A percentile compares a stretch with the other conserved stretches of the same genome.
Evolutionary conservation across 2,797 vertebrate genomes (phyloP).

Genomic region (Onychomys arenicola): DNA sequence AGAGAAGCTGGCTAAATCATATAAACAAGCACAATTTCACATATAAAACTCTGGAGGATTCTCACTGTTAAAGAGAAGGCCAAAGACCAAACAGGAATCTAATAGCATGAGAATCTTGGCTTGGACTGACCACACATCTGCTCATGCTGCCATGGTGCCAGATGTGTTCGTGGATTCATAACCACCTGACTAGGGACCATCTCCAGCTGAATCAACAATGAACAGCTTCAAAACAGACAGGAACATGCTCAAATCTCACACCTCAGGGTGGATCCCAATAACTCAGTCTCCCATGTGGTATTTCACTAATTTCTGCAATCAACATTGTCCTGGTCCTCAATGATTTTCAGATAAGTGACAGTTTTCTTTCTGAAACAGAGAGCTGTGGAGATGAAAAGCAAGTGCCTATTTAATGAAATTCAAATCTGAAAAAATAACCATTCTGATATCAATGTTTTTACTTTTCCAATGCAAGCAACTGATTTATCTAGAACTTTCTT

Average conservation of each 20-base stretch:
- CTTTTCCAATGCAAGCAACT: background rate
- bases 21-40: conserved; percentile 63
- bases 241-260: conserved; percentile 72
- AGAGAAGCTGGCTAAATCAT: conserved; percentile 63
- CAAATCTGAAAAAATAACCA: background rate
- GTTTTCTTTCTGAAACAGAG: conserved; percentile 47
- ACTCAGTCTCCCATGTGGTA: conserved; percentile 4
- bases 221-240: conserved; percentile 71
- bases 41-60: conserved; percentile 62
- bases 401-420: background rate
- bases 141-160: conserved; percentile 58
- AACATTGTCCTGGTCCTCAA: background rate
- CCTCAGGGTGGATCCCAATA: conserved; percentile 74
- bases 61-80: conserved; percentile 64
- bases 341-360: conserved; percentile 35
- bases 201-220: conserved; percentile 73
- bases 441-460: conserved; percentile 25
- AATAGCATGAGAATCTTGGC: conserved; percentile 79
- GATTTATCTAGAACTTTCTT: conserved; percentile 17
- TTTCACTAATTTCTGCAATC: background rate
- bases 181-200: conserved; percentile 67
- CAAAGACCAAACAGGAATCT: conserved; percentile 59
- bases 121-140: conserved; percentile 72
- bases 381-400: background rate
- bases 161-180: conserved; percentile 78